Evolutionary conservation across 1,140 invertebrate species (phyloP).

Genomic region (Papilio polytes): DNA sequence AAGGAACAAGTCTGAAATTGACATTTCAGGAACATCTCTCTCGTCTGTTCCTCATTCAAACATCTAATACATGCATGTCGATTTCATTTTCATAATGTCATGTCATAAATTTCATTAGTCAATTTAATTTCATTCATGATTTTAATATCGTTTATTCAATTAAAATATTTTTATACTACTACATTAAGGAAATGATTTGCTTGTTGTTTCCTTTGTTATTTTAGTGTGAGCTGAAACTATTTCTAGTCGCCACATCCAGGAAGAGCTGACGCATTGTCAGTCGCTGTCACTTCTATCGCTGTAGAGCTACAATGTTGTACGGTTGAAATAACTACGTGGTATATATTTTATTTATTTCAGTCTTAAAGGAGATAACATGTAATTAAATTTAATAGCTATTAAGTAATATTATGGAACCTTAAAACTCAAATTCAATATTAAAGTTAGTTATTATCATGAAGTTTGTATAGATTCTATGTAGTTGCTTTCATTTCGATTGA

Average conservation of each 20-base stretch:
- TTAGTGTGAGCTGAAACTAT: not conserved
- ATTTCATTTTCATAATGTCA: too few species aligned
- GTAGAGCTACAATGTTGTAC: not conserved
- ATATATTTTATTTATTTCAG: not conserved
- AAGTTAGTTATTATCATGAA: not conserved
- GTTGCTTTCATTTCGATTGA: not conserved
- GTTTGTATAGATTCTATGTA: not conserved
- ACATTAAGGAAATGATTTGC: not conserved
- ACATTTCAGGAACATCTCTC: too few species aligned
- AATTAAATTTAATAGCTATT: not conserved
- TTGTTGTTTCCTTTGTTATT: not conserved
- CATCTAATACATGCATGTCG: too few species aligned
- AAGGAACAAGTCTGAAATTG: too few species aligned
- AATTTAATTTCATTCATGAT: not conserved
- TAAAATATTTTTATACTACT: not conserved
- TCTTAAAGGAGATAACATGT: not conserved
- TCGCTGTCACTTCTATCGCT: constrained; percentile 1
- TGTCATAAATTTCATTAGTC: not conserved
- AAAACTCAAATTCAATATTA: too few species aligned
- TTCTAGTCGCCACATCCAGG: not conserved
- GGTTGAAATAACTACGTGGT: not conserved
- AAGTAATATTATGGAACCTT: not conserved
- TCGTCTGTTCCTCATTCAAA: too few species aligned
- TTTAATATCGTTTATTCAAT: not conserved
- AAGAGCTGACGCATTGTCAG: constrained; percentile 12